phyloP scores from a whole-genome alignment of 2,797 vertebrate species.

The Dermochelys coriacea region DNA sequence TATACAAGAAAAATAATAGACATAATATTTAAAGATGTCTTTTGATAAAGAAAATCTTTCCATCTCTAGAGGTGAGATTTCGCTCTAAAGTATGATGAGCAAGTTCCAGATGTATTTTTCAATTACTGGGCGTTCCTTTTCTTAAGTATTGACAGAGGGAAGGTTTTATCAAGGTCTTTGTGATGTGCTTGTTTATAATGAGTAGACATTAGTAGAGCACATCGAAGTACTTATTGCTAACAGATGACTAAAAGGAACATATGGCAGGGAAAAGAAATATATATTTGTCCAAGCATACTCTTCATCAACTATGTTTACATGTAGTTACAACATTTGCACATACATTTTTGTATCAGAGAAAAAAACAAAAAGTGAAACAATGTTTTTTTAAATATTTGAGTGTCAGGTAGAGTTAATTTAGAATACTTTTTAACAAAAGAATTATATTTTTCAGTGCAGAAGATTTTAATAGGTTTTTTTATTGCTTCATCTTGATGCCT shows the following conservation, averaged over 20 bases:
- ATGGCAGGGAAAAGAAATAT: slow-evolving; percentile 71
- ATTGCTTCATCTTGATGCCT: slow-evolving; percentile 22
- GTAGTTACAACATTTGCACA: slow-evolving; percentile 44
- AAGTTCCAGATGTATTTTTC: slow-evolving; percentile 74
- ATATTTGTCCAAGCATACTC: slow-evolving; percentile 70
- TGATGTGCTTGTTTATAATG: slow-evolving; percentile 72
- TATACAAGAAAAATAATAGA: slow-evolving; percentile 68
- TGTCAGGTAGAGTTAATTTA: slow-evolving; percentile 47
- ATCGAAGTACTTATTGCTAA: slow-evolving; percentile 65
- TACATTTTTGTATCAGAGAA: slow-evolving; percentile 36
- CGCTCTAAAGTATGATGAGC: slow-evolving; percentile 54
- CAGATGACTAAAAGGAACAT: slow-evolving; percentile 71
- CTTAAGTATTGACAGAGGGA: slow-evolving; percentile 67
- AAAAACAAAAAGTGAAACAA: slow-evolving; percentile 63
- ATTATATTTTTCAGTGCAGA: slow-evolving; percentile 24
- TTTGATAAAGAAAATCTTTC: slow-evolving; percentile 73
- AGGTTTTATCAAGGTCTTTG: slow-evolving; percentile 76
- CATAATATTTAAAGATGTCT: slow-evolving; percentile 62
- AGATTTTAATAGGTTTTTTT: slow-evolving; percentile 24
- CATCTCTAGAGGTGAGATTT: slow-evolving; percentile 59
- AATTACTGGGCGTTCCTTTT: neutral
- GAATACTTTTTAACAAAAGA: slow-evolving; percentile 36
- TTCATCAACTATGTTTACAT: slow-evolving; percentile 58
- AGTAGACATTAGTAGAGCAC: slow-evolving; percentile 68
- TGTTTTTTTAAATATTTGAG: slow-evolving; percentile 24